These are phyloP conservation scores for Pelobates fuscus DNA, from an alignment of 2,113 vertebrate species.

Conservation along the genomic window DNA sequence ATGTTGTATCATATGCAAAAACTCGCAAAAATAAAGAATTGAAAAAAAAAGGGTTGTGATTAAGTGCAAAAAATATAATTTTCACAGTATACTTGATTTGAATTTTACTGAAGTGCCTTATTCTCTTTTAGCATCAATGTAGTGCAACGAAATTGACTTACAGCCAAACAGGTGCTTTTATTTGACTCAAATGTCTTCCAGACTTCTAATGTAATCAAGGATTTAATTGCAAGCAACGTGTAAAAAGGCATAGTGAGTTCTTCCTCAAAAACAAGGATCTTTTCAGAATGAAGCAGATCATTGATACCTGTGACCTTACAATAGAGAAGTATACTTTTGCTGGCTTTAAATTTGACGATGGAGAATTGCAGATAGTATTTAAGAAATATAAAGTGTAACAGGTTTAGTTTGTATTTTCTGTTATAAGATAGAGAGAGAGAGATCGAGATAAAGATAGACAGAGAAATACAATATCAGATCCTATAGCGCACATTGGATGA, in stretches of 20 bases:
- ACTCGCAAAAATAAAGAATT: no score
- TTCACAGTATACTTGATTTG: no score
- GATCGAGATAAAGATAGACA: no score
- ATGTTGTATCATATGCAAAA: no score
- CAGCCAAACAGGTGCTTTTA: conserved; percentile 33
- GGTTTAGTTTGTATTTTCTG: background rate
- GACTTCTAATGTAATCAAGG: conserved; percentile 25
- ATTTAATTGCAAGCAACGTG: conserved; percentile 21
- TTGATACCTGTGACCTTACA: conserved; percentile 21
- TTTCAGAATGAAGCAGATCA: conserved; percentile 1
- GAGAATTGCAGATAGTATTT: conserved; percentile 1
- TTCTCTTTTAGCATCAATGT: background rate
- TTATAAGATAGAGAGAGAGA: no score
- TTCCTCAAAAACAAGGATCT: conserved; percentile 4
- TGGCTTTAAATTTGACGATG: conserved; percentile 12
- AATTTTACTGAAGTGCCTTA: background rate
- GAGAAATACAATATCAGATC: no score
- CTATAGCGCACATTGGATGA: no score
- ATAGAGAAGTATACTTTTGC: background rate
- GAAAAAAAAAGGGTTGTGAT: no score
- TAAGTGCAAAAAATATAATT: no score
- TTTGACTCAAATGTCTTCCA: conserved; percentile 17
- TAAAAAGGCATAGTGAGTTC: background rate
- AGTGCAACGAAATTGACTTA: background rate
- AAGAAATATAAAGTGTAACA: background rate